Base-by-base conservation (phyloP, 2,113 vertebrate species). In the Eublepharis macularius region DNA sequence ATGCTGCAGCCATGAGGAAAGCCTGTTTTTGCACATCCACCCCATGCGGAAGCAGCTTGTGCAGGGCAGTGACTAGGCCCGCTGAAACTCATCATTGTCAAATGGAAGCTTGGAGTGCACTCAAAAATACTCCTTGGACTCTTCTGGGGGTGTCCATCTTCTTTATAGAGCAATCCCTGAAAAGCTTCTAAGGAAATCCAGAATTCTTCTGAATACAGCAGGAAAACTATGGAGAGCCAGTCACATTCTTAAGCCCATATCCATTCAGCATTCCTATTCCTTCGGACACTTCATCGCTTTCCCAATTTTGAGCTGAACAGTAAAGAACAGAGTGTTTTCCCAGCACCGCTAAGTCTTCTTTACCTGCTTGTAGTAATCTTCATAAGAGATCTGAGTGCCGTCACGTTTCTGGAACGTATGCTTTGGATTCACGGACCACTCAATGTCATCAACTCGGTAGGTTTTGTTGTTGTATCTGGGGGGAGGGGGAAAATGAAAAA, bases 391-490 rank as follows among this genome's bases (percentile, higher is more conserved):
- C 76, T 92, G 87, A 17, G 90, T 81, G 69, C 95, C 94, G 3
- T 95, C 93, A 19, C 86, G 84, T 89, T 82, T 96, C 82, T 36
- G 86, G 74, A 96, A 96, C n/a, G 68, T 85, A 45, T 95, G 83
- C 0, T 93, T 94, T 34, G 94, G 93, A 65, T 88, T 95, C 86
- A 94, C 90, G 0, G 90, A 88, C 95, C 95, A 96, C 65, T 95
- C 93, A 19, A 96, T 93, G 74, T 96, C 96, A 66, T 96, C 92
- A 7, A 96, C 81, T 6, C 92, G 91, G 41, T 96, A 96, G 12
- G 95, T 96, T 81, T 87, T 95, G 80, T 96, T 96, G 86, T 96
- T 96, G 82, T 96, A 96, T 19, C 96, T 96, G 86, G 43, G 63
- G 54, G 51, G 51, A 16, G 51, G 54, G 54, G 17, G 21, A 74